These are phyloP conservation scores for Lates japonicus DNA, from an alignment of 2,797 vertebrate genomes.

Conservation along the genomic window DNA sequence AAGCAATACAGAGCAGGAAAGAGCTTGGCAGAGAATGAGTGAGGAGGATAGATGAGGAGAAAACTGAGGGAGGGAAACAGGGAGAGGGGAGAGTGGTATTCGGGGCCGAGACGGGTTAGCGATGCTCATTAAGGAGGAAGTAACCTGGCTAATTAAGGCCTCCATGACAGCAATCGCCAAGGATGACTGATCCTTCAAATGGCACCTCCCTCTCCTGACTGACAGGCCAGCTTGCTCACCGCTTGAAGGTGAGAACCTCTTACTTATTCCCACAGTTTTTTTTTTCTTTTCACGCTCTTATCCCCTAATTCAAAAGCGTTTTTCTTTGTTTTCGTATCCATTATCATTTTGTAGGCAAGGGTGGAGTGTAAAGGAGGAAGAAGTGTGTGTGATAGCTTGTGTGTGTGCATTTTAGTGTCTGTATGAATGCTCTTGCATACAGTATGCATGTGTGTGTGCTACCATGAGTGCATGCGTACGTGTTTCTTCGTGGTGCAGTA, in stretches of 20 bases:
- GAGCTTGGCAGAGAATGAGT: constrained; percentile 57
- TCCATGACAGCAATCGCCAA: constrained; percentile 88
- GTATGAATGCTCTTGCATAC: constrained; percentile 31
- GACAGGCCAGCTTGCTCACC: constrained; percentile 81
- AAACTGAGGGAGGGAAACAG: constrained; percentile 79
- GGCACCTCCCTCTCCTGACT: constrained; percentile 83
- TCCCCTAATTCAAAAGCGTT: constrained; percentile 79
- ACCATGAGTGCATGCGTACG: constrained; percentile 6
- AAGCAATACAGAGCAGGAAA: constrained; percentile 52
- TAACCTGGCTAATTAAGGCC: constrained; percentile 89
- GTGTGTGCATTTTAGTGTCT: constrained; percentile 42
- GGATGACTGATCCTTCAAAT: constrained; percentile 89
- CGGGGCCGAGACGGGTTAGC: constrained; percentile 82
- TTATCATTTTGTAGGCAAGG: constrained; percentile 71
- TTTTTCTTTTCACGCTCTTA: constrained; percentile 56
- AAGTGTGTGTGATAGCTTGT: constrained; percentile 54
- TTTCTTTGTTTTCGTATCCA: constrained; percentile 79
- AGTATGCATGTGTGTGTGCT: constrained; percentile 25
- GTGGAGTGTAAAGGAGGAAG: constrained; percentile 40
- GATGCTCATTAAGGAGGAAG: constrained; percentile 88
- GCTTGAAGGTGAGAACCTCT: constrained; percentile 85
- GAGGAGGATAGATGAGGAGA: constrained; percentile 71
- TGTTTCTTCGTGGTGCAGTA: constrained; percentile 53
- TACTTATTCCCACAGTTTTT: constrained; percentile 80
- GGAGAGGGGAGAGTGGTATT: constrained; percentile 77